phyloP scores from a whole-genome alignment of 2,888 invertebrate genomes.

The Mesoligia furuncula region DNA sequence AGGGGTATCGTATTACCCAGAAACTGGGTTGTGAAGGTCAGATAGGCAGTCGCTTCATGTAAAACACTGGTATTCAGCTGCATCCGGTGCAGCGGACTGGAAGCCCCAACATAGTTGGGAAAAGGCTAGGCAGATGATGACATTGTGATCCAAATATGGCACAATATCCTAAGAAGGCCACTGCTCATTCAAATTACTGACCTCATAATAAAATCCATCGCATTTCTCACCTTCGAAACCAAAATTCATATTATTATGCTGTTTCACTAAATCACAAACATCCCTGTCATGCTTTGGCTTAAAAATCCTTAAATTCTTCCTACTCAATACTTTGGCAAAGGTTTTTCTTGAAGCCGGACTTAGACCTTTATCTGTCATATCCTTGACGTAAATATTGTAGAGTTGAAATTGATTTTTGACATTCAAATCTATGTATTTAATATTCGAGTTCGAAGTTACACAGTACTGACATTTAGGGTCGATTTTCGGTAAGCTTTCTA shows the following conservation, averaged over 20 bases:
- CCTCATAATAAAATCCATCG: conserved; percentile 39
- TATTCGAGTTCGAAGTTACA: conserved; percentile 53
- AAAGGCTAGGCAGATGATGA: too few relatives aligned
- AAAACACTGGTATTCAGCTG: too few relatives aligned
- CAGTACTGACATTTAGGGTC: conserved; percentile 76
- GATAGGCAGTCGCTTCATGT: too few relatives aligned
- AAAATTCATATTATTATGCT: conserved; percentile 70
- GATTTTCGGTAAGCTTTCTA: conserved; percentile 76
- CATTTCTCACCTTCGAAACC: conserved; percentile 25
- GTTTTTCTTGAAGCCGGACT: conserved; percentile 81
- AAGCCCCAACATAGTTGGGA: too few relatives aligned
- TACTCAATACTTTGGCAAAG: conserved; percentile 74
- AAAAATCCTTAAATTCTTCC: conserved; percentile 78
- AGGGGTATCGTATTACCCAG: too few relatives aligned
- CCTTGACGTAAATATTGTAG: conserved; percentile 74
- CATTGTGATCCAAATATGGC: neutral
- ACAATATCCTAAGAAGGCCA: conserved; percentile 42
- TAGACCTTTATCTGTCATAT: conserved; percentile 67
- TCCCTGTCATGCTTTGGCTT: conserved; percentile 79
- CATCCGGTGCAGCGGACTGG: too few relatives aligned
- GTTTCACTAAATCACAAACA: conserved; percentile 71
- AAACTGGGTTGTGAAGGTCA: too few relatives aligned
- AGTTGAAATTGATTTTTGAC: conserved; percentile 79
- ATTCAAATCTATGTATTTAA: conserved; percentile 73
- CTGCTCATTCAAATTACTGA: conserved; percentile 31